Evolutionary conservation across 2,888 invertebrate species (phyloP).

Genomic region (Leucozona laternaria): DNA sequence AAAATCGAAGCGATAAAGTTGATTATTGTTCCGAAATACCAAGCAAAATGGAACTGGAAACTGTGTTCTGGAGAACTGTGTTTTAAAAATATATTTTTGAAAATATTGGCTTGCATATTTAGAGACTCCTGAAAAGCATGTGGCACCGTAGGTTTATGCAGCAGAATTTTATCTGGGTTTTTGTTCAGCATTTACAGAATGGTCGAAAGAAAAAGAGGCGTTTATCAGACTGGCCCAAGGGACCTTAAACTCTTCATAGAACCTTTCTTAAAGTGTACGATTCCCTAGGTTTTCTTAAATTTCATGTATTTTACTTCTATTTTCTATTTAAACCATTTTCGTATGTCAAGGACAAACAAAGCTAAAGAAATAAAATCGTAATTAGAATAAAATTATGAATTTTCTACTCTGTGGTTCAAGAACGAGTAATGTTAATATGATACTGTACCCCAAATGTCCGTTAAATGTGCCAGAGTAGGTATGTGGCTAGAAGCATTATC

Average conservation of each 20-base stretch:
- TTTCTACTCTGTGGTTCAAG: constrained; percentile 44
- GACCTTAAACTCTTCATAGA: neutral
- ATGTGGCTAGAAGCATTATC: neutral
- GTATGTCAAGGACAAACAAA: constrained; percentile 30
- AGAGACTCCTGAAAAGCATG: too few relatives aligned
- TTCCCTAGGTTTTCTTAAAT: neutral
- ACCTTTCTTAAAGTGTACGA: neutral
- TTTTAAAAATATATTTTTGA: too few relatives aligned
- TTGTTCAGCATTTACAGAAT: too few relatives aligned
- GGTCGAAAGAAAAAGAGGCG: too few relatives aligned
- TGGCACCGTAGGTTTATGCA: too few relatives aligned
- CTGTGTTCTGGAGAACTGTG: too few relatives aligned
- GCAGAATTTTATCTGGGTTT: too few relatives aligned
- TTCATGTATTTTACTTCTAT: constrained; percentile 10
- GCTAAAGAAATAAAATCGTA: constrained; percentile 44
- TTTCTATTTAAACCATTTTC: constrained; percentile 7
- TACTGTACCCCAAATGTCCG: constrained; percentile 17
- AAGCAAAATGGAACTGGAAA: too few relatives aligned
- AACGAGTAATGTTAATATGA: constrained; percentile 35
- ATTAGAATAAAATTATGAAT: constrained; percentile 67
- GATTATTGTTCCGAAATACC: too few relatives aligned
- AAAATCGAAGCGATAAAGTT: too few relatives aligned
- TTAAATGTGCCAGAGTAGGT: neutral
- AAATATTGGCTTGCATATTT: too few relatives aligned
- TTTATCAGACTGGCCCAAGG: too few relatives aligned